Conservation (phyloP, 1,140 invertebrate genomes). For the Colletes latitarsis region DNA sequence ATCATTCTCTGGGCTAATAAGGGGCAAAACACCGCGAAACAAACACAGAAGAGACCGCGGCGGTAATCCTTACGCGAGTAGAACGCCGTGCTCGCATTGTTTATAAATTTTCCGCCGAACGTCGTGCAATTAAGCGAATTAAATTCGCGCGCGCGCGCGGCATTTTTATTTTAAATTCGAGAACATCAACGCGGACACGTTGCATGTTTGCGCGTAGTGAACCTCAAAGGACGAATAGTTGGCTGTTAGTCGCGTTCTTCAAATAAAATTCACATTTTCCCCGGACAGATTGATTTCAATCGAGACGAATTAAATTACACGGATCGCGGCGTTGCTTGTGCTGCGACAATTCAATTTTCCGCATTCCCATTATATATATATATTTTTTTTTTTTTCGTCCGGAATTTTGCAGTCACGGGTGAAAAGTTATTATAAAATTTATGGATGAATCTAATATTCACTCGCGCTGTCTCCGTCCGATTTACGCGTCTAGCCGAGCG, state of each 20-base stretch:
- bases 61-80: slow-evolving; percentile 9
- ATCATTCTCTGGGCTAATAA: slow-evolving; percentile 51
- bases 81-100: background rate
- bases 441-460: slow-evolving; percentile 7
- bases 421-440: background rate
- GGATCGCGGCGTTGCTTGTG: background rate
- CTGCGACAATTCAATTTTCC: slow-evolving; percentile 24
- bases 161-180: background rate
- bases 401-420: too few relatives aligned
- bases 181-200: background rate
- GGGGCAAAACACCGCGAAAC: slow-evolving; percentile 33
- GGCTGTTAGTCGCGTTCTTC: background rate
- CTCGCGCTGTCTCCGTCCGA: too few relatives aligned
- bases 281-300: slow-evolving; percentile 17
- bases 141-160: background rate
- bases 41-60: slow-evolving; percentile 23
- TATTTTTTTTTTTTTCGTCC: background rate
- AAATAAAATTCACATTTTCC: slow-evolving; percentile 17
- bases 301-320: slow-evolving; percentile 33
- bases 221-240: background rate
- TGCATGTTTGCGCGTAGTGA: background rate
- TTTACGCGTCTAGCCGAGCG: too few relatives aligned
- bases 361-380: background rate
- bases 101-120: slow-evolving; percentile 10
- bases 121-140: slow-evolving; percentile 20